Conservation (phyloP, 2,888 invertebrate species). For the Calliphora vomitoria region DNA sequence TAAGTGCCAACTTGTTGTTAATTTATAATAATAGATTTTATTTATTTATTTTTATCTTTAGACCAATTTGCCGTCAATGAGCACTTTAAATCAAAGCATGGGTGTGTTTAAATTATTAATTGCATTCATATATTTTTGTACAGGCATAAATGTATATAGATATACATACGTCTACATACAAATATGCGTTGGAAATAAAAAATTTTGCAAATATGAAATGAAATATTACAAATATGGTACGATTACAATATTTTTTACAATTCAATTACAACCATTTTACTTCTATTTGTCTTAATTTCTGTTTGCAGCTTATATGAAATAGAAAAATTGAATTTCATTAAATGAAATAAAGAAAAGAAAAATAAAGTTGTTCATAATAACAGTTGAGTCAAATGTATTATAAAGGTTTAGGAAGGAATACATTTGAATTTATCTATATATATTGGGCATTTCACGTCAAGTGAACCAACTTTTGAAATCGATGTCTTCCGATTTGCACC, state of each 20-base stretch:
- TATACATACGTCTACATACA: no score
- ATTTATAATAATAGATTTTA: conserved; percentile 10
- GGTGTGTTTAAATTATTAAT: conserved; percentile 64
- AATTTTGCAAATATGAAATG: no score
- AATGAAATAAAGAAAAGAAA: no score
- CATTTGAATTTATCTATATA: not conserved
- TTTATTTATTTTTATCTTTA: conserved; percentile 46
- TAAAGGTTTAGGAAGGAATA: not conserved
- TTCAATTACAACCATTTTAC: conserved; percentile 3
- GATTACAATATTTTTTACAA: conserved; percentile 30
- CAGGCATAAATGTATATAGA: not conserved
- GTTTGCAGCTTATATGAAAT: not conserved
- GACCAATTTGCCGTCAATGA: conserved; percentile 52
- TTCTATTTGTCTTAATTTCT: not conserved
- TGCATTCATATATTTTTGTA: conserved; percentile 13
- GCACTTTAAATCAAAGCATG: conserved; percentile 24
- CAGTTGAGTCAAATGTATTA: not conserved
- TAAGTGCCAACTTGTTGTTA: not conserved
- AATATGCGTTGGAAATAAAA: no score
- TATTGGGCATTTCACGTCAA: no score
- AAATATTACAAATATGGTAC: not conserved
- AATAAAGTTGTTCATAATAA: not conserved
- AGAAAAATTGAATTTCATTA: not conserved
- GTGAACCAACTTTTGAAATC: no score
- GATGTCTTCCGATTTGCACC: no score